Base-by-base conservation (phyloP, 2,888 invertebrate genomes). In the Philonicus albiceps region DNA sequence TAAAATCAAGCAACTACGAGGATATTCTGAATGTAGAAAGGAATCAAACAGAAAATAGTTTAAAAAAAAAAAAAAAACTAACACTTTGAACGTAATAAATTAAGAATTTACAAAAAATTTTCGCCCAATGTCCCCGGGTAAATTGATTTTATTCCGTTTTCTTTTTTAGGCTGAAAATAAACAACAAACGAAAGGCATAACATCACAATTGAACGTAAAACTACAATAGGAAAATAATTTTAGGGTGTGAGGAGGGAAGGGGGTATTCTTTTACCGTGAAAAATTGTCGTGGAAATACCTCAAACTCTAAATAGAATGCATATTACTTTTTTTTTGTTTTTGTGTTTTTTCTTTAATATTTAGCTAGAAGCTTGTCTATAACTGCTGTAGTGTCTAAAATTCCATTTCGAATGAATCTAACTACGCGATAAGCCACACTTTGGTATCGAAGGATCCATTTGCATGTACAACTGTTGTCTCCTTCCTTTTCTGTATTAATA, bases 401-500 rank as follows among this genome's bases (percentile, higher is more conserved):
- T 43, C 19, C 13, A 80, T 8, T 64, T 83, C 11, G 4, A 83
- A 73, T 64, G 88, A 87, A 88, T 86, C 87, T 87, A 87, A 86
- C 81, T 88, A 87, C 85, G 37, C 30, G 83, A 75, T 90, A 91
- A 91, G 91, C 90, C 91, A 91, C 91, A 89, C 89, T 91, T 90
- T 90, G 91, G 91, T 91, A 90, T 90, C 87, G 86, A 91, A 91
- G 91, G 91, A 91, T 91, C 90, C 91, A 37, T 86, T 86, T 84
- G 73, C 86, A 87, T 86, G 34, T 87, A 86, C 86, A 85, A 27
- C 43, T 37, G 19, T 72, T 49, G 19, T 78, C 76, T 86, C 83
- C 22, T 81, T 74, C 55, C 19, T 53, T 75, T 34, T 73, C 27
- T 40, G 40, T 53, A 72, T 55, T 19, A 86, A 40, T 55, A 76